phyloP scores from a whole-genome alignment of 2,797 vertebrate genomes.

The Ctenochaetus hawaiiensis region DNA sequence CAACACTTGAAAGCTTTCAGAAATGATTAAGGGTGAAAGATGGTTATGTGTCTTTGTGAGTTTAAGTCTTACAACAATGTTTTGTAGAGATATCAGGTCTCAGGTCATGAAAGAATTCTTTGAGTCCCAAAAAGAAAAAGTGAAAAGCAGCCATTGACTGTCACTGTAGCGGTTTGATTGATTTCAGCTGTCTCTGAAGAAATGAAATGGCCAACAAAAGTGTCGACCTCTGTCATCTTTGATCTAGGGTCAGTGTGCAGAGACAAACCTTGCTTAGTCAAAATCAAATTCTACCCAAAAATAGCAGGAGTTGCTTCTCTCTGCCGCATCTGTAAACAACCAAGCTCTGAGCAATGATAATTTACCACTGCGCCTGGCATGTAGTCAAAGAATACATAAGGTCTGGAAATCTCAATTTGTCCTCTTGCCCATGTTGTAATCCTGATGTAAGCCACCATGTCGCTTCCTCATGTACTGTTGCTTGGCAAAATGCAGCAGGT shows the following conservation, averaged over 20 bases:
- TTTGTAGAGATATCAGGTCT: neutral
- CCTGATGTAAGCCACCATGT: constrained; percentile 77
- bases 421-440: constrained; percentile 74
- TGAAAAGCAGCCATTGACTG: neutral
- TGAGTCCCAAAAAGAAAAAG: neutral
- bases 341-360: constrained; percentile 48
- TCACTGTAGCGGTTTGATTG: constrained; percentile 15
- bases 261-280: constrained; percentile 19
- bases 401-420: constrained; percentile 72
- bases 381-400: constrained; percentile 66
- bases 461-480: constrained; percentile 52
- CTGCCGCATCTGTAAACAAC: constrained; percentile 31
- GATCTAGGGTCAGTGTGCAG: constrained; percentile 18
- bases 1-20: neutral
- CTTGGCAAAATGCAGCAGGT: constrained; percentile 62
- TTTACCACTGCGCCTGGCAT: constrained; percentile 60
- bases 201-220: constrained; percentile 21
- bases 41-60: neutral
- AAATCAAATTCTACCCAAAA: constrained; percentile 19
- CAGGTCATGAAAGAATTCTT: neutral
- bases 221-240: constrained; percentile 38
- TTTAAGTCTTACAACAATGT: neutral
- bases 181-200: constrained; percentile 32
- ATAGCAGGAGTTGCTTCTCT: constrained; percentile 3
- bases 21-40: constrained; percentile 9